A percentile compares a stretch with the other conserved stretches of the same genome.
Conservation (phyloP, 2,888 invertebrate species). For the Isotomurus palustris region DNA sequence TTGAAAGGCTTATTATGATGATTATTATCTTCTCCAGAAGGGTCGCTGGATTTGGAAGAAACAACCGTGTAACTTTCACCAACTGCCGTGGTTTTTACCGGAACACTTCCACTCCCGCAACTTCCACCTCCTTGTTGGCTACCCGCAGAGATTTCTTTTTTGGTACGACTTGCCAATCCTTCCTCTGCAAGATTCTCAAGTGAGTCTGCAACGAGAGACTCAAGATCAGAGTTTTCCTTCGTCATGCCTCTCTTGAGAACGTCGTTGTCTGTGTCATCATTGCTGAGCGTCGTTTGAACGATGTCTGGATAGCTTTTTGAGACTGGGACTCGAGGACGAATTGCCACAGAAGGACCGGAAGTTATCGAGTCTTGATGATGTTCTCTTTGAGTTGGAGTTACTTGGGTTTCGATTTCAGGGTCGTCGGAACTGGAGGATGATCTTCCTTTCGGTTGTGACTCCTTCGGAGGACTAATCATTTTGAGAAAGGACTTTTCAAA, state of each 20-base stretch:
- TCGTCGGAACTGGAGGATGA: not conserved
- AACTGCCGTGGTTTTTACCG: conserved; percentile 1
- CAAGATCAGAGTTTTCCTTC: conserved; percentile 30
- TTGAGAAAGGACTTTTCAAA: no score
- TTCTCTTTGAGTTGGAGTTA: not conserved
- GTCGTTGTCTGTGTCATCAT: conserved; percentile 19
- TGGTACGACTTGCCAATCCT: no score
- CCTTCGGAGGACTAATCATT: no score
- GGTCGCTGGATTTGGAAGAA: not conserved
- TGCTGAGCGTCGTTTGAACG: conserved; percentile 35
- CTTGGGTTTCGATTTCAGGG: not conserved
- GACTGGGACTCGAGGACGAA: conserved; percentile 39
- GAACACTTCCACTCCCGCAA: conserved; percentile 8
- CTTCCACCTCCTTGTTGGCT: no score
- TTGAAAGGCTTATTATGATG: conserved; percentile 17
- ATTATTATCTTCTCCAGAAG: not conserved
- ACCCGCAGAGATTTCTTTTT: no score
- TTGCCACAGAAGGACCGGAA: conserved; percentile 9
- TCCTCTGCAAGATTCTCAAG: conserved; percentile 36
- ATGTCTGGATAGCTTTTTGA: conserved; percentile 45
- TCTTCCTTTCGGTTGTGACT: not conserved
- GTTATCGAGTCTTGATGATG: no score
- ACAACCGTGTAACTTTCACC: not conserved
- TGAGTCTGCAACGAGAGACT: conserved; percentile 40
- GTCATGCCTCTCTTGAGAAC: conserved; percentile 18